A percentile compares a stretch with the other conserved stretches of the same genome.
phyloP scores from a whole-genome alignment of 2,888 invertebrate species.

The Hypolimnas misippus region DNA sequence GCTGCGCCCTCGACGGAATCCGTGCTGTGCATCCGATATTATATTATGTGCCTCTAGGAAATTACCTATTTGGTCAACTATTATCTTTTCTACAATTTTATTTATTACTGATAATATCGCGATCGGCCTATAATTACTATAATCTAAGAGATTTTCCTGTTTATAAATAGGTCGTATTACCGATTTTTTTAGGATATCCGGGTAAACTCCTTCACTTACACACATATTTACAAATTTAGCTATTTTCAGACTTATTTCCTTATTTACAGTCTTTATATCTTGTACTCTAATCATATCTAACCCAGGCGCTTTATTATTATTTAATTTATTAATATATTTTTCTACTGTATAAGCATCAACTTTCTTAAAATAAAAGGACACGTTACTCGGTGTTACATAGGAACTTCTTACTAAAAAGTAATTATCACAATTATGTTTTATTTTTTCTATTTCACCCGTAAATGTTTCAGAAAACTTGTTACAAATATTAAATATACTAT shows the following conservation, averaged over 20 bases:
- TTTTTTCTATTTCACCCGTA: slow-evolving; percentile 33
- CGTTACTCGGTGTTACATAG: slow-evolving; percentile 16
- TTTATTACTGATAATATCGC: slow-evolving; percentile 33
- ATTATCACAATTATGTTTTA: slow-evolving; percentile 23
- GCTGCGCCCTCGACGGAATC: slow-evolving; percentile 22
- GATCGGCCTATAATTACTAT: slow-evolving; percentile 20
- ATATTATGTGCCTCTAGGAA: slow-evolving; percentile 27
- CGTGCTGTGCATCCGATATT: slow-evolving; percentile 28
- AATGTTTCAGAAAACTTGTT: slow-evolving; percentile 30
- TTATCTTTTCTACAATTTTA: slow-evolving; percentile 36
- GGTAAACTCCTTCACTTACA: slow-evolving; percentile 17
- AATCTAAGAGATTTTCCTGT: not conserved
- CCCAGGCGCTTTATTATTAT: slow-evolving; percentile 8
- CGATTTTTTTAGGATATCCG: slow-evolving; percentile 21
- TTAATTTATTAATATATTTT: slow-evolving; percentile 13
- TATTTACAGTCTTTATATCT: slow-evolving; percentile 18
- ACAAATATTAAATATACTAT: slow-evolving; percentile 22
- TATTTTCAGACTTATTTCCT: slow-evolving; percentile 20
- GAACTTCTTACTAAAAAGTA: slow-evolving; percentile 20
- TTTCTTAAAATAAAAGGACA: slow-evolving; percentile 13
- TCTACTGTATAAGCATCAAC: slow-evolving; percentile 5
- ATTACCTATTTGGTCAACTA: slow-evolving; percentile 27
- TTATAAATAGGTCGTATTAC: slow-evolving; percentile 19
- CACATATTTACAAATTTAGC: slow-evolving; percentile 17
- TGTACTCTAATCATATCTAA: slow-evolving; percentile 11